Conservation (phyloP, 2,888 invertebrate species). For the Nineta flava region DNA sequence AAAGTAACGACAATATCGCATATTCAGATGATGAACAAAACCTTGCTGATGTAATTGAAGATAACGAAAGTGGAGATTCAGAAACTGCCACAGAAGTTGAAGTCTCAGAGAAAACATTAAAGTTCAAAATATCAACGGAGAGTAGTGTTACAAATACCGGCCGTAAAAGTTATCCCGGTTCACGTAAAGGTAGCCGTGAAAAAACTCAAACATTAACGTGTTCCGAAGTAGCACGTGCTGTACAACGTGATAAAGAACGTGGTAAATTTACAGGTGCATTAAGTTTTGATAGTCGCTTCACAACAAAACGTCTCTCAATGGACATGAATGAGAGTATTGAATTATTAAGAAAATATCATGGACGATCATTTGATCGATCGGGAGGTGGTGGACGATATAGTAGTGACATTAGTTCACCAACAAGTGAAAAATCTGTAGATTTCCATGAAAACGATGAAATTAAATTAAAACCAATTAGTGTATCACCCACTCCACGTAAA, state of each 20-base stretch:
- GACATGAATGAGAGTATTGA: conserved; percentile 26
- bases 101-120: conserved; percentile 56
- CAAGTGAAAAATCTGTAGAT: conserved; percentile 9
- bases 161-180: conserved; percentile 49
- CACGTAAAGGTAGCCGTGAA: conserved; percentile 50
- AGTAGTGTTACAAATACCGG: conserved; percentile 32
- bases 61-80: conserved; percentile 41
- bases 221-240: conserved; percentile 30
- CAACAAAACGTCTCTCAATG: conserved; percentile 24
- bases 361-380: conserved; percentile 11
- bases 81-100: conserved; percentile 58
- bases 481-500: conserved; percentile 8
- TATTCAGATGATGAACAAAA: conserved; percentile 21
- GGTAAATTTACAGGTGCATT: conserved; percentile 20
- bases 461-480: conserved; percentile 4
- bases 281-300: conserved; percentile 23
- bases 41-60: conserved; percentile 36
- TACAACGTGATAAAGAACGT: conserved; percentile 30
- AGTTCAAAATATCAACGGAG: conserved; percentile 62
- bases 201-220: conserved; percentile 29
- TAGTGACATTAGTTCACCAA: conserved; percentile 10
- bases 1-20: conserved; percentile 24
- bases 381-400: conserved; percentile 13
- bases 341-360: conserved; percentile 23
- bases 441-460: conserved; percentile 10